Conservation (phyloP, 2,888 invertebrate genomes). For the Callyntrura guangdongensis region DNA sequence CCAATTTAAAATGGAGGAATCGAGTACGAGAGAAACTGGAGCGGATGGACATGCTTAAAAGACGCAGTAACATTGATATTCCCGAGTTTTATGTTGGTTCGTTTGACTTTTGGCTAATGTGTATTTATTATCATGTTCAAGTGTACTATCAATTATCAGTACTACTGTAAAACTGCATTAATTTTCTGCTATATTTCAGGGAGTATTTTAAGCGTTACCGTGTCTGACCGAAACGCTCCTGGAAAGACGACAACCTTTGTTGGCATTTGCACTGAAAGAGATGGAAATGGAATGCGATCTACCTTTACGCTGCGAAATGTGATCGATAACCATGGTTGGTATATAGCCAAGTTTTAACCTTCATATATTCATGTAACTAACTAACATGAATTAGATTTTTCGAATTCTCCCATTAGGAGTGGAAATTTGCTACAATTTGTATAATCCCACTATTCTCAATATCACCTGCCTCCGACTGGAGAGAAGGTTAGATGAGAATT, state of each 20-base stretch:
- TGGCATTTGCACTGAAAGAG: conserved; percentile 97
- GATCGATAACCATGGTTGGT: conserved; percentile 93
- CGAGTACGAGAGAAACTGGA: conserved; percentile 94
- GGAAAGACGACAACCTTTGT: conserved; percentile 95
- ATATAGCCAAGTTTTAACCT: no score
- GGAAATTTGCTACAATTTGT: conserved; percentile 93
- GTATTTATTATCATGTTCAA: no score
- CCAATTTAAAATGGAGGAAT: conserved; percentile 92
- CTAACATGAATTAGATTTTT: no score
- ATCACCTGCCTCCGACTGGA: conserved; percentile 97
- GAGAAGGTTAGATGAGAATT: conserved; percentile 95
- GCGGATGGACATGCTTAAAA: conserved; percentile 95
- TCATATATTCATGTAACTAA: no score
- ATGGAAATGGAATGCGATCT: conserved; percentile 93
- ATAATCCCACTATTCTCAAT: conserved; percentile 96
- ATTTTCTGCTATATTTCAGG: no score
- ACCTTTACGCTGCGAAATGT: conserved; percentile 96
- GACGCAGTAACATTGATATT: conserved; percentile 93
- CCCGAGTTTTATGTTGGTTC: conserved; percentile 99
- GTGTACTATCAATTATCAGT: no score
- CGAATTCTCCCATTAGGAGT: conserved; percentile 87
- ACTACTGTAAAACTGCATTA: no score
- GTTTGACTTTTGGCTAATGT: conserved; percentile 86
- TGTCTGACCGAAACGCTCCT: conserved; percentile 94
- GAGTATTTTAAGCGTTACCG: conserved; percentile 94